phyloP scores from a whole-genome alignment of 2,888 invertebrate species.

The Ectemnius continuus region DNA sequence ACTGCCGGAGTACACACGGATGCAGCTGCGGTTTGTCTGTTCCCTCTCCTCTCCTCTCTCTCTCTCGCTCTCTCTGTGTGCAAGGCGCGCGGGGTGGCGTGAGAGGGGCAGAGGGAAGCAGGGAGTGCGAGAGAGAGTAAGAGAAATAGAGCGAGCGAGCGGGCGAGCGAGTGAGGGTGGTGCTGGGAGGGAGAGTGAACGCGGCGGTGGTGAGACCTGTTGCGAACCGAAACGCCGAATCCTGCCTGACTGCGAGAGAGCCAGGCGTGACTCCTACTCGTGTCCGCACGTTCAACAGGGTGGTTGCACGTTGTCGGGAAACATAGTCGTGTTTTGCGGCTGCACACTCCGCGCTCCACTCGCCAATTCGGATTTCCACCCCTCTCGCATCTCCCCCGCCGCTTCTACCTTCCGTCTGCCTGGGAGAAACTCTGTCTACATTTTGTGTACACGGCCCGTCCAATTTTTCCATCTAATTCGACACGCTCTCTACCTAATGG shows the following conservation, averaged over 20 bases:
- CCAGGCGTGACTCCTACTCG: conserved; percentile 67
- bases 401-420: too few relatives aligned
- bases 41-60: not conserved
- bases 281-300: conserved; percentile 64
- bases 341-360: conserved; percentile 1
- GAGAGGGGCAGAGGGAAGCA: conserved; percentile 3
- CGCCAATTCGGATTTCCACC: not conserved
- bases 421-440: too few relatives aligned
- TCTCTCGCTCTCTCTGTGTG: not conserved
- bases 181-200: conserved; percentile 2
- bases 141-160: conserved; percentile 17
- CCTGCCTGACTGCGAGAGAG: conserved; percentile 69
- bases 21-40: too few relatives aligned
- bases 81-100: conserved; percentile 1
- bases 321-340: conserved; percentile 54
- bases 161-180: conserved; percentile 31
- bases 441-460: not conserved
- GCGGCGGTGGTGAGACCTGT: conserved; percentile 71
- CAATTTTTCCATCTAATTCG: too few relatives aligned
- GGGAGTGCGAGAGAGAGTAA: conserved; percentile 20
- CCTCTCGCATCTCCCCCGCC: not conserved
- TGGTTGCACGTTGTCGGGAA: conserved; percentile 60
- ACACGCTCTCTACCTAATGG: too few relatives aligned
- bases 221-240: conserved; percentile 75
- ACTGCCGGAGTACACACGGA: too few relatives aligned